A percentile compares a stretch with the other conserved stretches of the same genome.
Evolutionary conservation across 2,797 vertebrate genomes (phyloP).

Genomic region (Microcaecilia unicolor): DNA sequence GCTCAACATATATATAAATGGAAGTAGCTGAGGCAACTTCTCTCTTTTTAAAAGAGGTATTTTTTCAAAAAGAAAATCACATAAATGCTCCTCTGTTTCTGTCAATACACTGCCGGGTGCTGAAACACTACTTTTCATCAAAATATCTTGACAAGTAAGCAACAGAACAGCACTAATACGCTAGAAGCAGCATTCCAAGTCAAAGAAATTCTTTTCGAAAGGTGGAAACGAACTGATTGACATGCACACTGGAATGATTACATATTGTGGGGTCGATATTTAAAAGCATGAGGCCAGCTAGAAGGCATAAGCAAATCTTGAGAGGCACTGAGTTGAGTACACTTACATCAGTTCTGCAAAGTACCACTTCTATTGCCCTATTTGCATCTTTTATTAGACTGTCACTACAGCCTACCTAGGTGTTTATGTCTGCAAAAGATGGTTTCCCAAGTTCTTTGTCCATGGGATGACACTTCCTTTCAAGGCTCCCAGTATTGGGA

Average conservation of each 20-base stretch:
- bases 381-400: too few species aligned
- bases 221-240: slow-evolving; percentile 1
- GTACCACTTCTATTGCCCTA: too few species aligned
- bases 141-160: slow-evolving; percentile 52
- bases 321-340: too few species aligned
- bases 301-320: too few species aligned
- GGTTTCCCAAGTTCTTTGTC: too few species aligned
- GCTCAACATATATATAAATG: slow-evolving; percentile 41
- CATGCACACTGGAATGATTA: neutral
- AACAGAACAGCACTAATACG: slow-evolving; percentile 50
- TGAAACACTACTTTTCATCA: slow-evolving; percentile 56
- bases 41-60: slow-evolving; percentile 54
- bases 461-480: too few species aligned
- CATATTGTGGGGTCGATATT: too few species aligned
- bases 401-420: too few species aligned
- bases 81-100: slow-evolving; percentile 66
- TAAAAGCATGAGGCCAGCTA: too few species aligned
- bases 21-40: slow-evolving; percentile 55
- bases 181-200: slow-evolving; percentile 51
- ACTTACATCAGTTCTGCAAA: too few species aligned
- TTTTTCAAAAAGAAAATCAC: slow-evolving; percentile 76
- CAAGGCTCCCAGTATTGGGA: too few species aligned
- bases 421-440: too few species aligned
- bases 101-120: slow-evolving; percentile 71
- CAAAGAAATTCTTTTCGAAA: slow-evolving; percentile 47